phyloP scores from a whole-genome alignment of 2,797 vertebrate genomes.

The Ctenopoma multispine region DNA sequence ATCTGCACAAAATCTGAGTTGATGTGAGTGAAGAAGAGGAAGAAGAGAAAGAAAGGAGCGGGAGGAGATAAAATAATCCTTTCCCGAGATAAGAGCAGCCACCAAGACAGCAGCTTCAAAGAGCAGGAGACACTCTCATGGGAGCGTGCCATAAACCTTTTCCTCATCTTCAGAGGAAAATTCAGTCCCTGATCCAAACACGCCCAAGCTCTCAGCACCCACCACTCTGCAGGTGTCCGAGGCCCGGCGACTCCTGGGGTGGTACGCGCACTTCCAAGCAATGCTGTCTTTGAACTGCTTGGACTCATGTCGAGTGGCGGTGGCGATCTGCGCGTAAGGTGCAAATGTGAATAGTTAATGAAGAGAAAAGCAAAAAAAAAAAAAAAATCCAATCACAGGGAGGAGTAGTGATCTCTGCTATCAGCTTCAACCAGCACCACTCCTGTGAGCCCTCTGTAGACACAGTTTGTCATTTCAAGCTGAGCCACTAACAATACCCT shows the following conservation, averaged over 20 bases:
- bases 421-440: constrained; percentile 76
- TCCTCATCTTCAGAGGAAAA: constrained; percentile 87
- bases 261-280: constrained; percentile 76
- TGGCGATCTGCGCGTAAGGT: constrained; percentile 81
- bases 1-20: constrained; percentile 58
- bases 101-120: constrained; percentile 96
- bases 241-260: constrained; percentile 74
- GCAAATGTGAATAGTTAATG: constrained; percentile 83
- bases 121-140: constrained; percentile 86
- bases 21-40: constrained; percentile 50
- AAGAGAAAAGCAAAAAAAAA: constrained; percentile 64
- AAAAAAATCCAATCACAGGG: constrained; percentile 67
- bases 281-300: constrained; percentile 73
- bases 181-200: constrained; percentile 84
- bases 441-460: constrained; percentile 52
- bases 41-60: constrained; percentile 67
- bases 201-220: constrained; percentile 78
- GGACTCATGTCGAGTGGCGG: constrained; percentile 76
- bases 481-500: constrained; percentile 66
- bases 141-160: constrained; percentile 88
- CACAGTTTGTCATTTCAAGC: constrained; percentile 72
- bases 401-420: constrained; percentile 74
- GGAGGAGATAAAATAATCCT: constrained; percentile 91
- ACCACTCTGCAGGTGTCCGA: constrained; percentile 71
- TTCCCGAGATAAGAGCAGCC: constrained; percentile 93